Conservation (phyloP, 2,113 vertebrate genomes). For the Anguilla rostrata region DNA sequence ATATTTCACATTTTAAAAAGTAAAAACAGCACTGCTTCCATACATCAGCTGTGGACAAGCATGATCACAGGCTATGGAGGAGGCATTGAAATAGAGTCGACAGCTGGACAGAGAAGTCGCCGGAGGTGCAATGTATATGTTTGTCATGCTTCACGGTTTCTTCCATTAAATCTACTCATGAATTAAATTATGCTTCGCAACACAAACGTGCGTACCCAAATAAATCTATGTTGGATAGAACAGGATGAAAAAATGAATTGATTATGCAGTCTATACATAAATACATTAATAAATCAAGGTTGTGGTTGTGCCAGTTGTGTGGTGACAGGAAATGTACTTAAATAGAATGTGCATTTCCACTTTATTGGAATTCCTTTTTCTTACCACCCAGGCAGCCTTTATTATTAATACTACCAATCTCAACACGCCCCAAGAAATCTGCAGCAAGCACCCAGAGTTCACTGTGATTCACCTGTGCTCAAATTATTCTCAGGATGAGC, state of each 20-base stretch:
- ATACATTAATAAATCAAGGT: background rate
- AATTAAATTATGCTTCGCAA: background rate
- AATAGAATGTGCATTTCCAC: constrained; percentile 1
- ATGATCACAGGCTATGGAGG: background rate
- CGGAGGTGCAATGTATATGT: background rate
- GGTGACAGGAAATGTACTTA: background rate
- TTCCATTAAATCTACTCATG: background rate
- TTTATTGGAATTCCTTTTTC: background rate
- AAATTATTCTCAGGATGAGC: background rate
- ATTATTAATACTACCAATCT: background rate
- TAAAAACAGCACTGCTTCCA: background rate
- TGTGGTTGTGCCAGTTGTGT: background rate
- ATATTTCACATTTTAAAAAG: background rate
- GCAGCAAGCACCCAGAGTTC: background rate
- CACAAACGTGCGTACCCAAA: background rate
- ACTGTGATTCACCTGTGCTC: background rate
- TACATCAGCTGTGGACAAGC: background rate
- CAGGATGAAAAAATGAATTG: background rate
- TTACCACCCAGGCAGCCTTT: background rate
- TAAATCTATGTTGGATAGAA: background rate
- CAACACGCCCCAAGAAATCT: background rate
- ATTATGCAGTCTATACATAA: background rate
- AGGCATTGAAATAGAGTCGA: background rate
- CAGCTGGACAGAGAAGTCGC: background rate
- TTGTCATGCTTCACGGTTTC: background rate